A percentile compares a stretch with the other conserved stretches of the same genome.
Evolutionary conservation across 53 echinoderm and acorn worm genomes (phyloP).

Genomic region (Temnopleurus reevesii): DNA sequence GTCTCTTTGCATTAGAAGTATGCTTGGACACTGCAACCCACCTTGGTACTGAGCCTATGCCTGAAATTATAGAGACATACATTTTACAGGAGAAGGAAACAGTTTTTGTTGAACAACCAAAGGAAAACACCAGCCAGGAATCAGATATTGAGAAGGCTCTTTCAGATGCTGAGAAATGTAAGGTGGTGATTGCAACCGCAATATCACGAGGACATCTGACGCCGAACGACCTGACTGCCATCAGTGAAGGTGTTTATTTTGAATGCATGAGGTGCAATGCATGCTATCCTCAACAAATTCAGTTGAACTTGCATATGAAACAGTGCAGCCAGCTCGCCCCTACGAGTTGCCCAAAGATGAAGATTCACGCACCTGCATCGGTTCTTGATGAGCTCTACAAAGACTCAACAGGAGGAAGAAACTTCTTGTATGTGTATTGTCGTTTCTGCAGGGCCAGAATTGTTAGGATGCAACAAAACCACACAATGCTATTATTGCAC

Average conservation of each 20-base stretch:
- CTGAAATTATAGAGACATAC: neutral
- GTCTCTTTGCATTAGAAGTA: conserved; percentile 55
- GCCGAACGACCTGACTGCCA: conserved; percentile 17
- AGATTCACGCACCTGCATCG: conserved; percentile 57
- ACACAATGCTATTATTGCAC: conserved; percentile 33
- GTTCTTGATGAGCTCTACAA: conserved; percentile 53
- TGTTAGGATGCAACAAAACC: conserved; percentile 31
- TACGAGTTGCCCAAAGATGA: neutral
- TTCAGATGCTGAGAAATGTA: conserved; percentile 24
- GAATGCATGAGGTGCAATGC: conserved; percentile 47
- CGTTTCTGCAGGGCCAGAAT: conserved; percentile 46
- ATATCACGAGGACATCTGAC: neutral
- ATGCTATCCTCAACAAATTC: conserved; percentile 50
- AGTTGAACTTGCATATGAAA: conserved; percentile 43
- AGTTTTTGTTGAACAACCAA: conserved; percentile 27
- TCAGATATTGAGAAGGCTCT: neutral
- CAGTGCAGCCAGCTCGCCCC: conserved; percentile 39
- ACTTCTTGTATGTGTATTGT: conserved; percentile 42
- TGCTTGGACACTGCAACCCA: conserved; percentile 11
- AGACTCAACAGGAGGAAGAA: conserved; percentile 42
- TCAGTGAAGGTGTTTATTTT: conserved; percentile 42
- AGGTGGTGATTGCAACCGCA: conserved; percentile 27
- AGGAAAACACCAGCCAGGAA: neutral
- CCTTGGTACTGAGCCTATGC: conserved; percentile 11
- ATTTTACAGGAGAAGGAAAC: conserved; percentile 32